These are phyloP conservation scores for Trichonephila clavata DNA, from an alignment of 1,140 invertebrate genomes.

Conservation along the genomic window DNA sequence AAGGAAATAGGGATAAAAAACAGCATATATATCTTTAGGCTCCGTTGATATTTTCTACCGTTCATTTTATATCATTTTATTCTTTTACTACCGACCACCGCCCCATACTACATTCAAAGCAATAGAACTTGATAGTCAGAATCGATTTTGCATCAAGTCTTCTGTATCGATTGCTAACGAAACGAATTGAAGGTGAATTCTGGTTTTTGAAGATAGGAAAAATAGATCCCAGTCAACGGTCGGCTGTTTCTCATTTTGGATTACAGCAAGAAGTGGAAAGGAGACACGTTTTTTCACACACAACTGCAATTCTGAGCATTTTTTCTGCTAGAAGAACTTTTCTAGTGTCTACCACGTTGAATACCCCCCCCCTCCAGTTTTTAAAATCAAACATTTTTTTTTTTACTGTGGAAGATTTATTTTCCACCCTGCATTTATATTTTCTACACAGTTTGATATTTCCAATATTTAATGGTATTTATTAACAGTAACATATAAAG, in stretches of 20 bases:
- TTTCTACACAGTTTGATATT: no score
- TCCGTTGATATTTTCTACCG: constrained; percentile 3
- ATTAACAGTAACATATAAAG: no score
- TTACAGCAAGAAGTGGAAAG: not conserved
- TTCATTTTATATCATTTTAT: constrained; percentile 27
- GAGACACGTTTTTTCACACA: not conserved
- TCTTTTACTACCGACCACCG: not conserved
- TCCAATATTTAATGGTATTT: no score
- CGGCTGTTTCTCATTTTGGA: not conserved
- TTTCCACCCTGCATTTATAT: no score
- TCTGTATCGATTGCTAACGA: not conserved
- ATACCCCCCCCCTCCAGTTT: no score
- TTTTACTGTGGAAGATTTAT: no score
- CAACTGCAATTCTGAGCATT: not conserved
- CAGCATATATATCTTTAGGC: constrained; percentile 4
- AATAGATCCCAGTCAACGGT: not conserved
- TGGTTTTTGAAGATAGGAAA: not conserved
- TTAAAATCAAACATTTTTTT: no score
- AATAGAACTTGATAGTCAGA: constrained; percentile 24
- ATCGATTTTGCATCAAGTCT: constrained; percentile 24
- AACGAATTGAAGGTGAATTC: constrained; percentile 6
- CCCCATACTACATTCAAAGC: not conserved
- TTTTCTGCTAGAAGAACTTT: not conserved
- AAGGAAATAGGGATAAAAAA: not conserved
- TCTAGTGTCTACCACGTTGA: no score